These are phyloP conservation scores for Agrochola lota DNA, from an alignment of 2,888 invertebrate genomes.

Conservation along the genomic window DNA sequence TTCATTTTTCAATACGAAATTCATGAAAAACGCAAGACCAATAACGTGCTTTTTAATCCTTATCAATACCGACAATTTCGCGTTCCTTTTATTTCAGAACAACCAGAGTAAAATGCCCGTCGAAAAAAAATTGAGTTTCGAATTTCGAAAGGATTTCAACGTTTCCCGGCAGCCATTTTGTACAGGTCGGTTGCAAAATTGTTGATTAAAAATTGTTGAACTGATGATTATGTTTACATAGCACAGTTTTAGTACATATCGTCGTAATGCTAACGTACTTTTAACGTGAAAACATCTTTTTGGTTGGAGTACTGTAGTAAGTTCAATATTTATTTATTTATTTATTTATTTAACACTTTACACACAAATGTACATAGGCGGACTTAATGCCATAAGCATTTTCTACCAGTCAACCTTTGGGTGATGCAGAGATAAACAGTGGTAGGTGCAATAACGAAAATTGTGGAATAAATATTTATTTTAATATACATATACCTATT, in stretches of 20 bases:
- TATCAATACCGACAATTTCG: constrained; percentile 34
- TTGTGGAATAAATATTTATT: too few relatives aligned
- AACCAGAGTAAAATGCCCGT: neutral
- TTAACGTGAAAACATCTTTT: neutral
- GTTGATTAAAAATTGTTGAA: constrained; percentile 3
- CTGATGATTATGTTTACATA: constrained; percentile 34
- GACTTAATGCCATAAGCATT: too few relatives aligned
- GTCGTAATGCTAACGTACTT: neutral
- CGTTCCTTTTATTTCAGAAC: constrained; percentile 26
- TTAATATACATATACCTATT: too few relatives aligned
- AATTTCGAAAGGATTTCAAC: constrained; percentile 26
- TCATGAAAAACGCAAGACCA: constrained; percentile 10
- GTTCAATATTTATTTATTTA: too few relatives aligned
- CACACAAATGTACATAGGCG: too few relatives aligned
- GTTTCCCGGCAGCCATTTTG: constrained; percentile 34
- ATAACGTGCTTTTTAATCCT: constrained; percentile 28
- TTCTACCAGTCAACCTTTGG: too few relatives aligned
- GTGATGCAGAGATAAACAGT: too few relatives aligned
- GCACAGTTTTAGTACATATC: constrained; percentile 1
- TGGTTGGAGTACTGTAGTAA: too few relatives aligned
- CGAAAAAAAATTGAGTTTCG: neutral
- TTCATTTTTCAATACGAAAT: constrained; percentile 55
- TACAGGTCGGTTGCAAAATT: constrained; percentile 17
- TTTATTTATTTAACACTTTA: too few relatives aligned
- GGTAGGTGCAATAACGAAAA: too few relatives aligned